A percentile compares a stretch with the other conserved stretches of the same genome.
These are phyloP conservation scores for Pilophorus perplexus DNA, from an alignment of 2,888 invertebrate species.

Conservation along the genomic window DNA sequence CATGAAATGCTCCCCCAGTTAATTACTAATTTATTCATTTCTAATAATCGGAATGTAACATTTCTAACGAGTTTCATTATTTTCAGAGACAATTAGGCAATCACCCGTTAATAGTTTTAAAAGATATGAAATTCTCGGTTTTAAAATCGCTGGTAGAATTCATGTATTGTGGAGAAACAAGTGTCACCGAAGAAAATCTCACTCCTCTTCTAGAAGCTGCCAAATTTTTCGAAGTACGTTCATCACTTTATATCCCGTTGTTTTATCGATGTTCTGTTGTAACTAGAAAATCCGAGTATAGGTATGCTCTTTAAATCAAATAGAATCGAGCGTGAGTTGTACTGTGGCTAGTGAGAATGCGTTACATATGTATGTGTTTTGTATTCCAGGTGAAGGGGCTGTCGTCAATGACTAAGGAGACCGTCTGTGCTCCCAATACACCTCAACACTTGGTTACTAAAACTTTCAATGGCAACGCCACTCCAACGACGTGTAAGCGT, in stretches of 20 bases:
- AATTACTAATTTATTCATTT: too few relatives aligned
- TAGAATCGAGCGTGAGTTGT: too few relatives aligned
- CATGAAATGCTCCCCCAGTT: too few relatives aligned
- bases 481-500: slow-evolving; percentile 42
- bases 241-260: too few relatives aligned
- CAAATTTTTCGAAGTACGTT: slow-evolving; percentile 64
- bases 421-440: slow-evolving; percentile 48
- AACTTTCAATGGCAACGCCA: slow-evolving; percentile 45
- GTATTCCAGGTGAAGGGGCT: slow-evolving; percentile 50
- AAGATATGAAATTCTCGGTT: slow-evolving; percentile 68
- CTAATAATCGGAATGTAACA: too few relatives aligned
- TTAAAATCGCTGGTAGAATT: slow-evolving; percentile 71
- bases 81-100: slow-evolving; percentile 55
- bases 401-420: slow-evolving; percentile 51
- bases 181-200: slow-evolving; percentile 65
- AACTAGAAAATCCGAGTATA: too few relatives aligned
- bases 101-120: slow-evolving; percentile 57
- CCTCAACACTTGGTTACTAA: slow-evolving; percentile 41
- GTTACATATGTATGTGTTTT: too few relatives aligned
- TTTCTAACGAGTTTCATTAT: too few relatives aligned
- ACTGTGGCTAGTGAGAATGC: too few relatives aligned
- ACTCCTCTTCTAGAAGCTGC: slow-evolving; percentile 68
- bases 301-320: too few relatives aligned
- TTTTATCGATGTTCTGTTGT: too few relatives aligned
- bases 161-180: slow-evolving; percentile 74